Percentiles rank a stretch among this genome's conserved stretches.
Conservation (phyloP, 2,888 invertebrate genomes). For the Eupelmus urozonus region DNA sequence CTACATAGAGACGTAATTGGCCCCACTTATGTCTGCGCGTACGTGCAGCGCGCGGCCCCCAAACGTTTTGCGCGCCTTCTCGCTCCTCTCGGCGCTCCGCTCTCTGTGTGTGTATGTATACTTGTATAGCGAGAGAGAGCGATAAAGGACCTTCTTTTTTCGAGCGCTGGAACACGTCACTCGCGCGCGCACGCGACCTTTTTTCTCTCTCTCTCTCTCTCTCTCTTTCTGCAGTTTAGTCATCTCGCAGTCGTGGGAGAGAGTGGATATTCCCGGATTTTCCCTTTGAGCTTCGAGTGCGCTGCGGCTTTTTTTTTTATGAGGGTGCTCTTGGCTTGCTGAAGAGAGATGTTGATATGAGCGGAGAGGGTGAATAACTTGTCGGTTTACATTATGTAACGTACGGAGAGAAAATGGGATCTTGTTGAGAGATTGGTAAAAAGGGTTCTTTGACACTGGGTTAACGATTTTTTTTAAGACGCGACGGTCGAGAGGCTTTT, state of each 20-base stretch:
- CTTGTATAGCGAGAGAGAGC: constrained; percentile 10
- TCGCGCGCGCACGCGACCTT: constrained; percentile 12
- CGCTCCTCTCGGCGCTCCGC: not conserved
- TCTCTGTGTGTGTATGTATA: too few relatives aligned
- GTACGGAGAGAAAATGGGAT: constrained; percentile 23
- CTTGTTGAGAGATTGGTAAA: constrained; percentile 16
- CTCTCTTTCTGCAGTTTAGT: not conserved
- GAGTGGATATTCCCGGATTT: not conserved
- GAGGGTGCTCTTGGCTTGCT: too few relatives aligned
- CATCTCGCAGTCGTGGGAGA: too few relatives aligned
- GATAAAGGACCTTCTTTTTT: constrained; percentile 41
- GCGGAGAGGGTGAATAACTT: not conserved
- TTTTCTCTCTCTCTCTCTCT: constrained; percentile 9
- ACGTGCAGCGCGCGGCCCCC: not conserved
- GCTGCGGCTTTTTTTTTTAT: not conserved
- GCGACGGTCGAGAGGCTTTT: too few relatives aligned
- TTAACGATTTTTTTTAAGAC: too few relatives aligned
- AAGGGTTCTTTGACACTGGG: not conserved
- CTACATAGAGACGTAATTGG: constrained; percentile 56
- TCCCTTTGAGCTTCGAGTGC: not conserved
- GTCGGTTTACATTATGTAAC: constrained; percentile 32
- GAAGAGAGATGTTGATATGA: not conserved
- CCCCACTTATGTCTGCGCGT: constrained; percentile 43
- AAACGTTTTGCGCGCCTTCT: constrained; percentile 41
- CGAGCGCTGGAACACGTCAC: constrained; percentile 13